Evolutionary conservation across 1,140 invertebrate genomes (phyloP).

Genomic region (Drosophila orosa): DNA sequence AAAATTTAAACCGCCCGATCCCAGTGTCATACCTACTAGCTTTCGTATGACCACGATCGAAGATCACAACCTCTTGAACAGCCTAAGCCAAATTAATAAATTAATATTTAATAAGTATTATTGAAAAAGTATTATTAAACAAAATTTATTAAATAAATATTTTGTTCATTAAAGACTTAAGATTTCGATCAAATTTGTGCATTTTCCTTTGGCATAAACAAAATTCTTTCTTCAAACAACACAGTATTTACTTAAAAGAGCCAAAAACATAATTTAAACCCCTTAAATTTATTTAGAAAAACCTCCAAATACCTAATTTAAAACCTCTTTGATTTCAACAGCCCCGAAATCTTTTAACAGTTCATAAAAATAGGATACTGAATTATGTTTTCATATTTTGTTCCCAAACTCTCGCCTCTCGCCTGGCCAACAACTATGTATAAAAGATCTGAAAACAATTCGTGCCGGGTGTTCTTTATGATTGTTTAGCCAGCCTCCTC

Average conservation of each 20-base stretch:
- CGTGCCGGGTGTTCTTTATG: constrained; percentile 37
- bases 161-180: too few relatives aligned
- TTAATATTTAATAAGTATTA: too few relatives aligned
- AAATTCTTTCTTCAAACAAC: neutral
- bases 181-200: too few relatives aligned
- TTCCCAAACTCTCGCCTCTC: constrained; percentile 2
- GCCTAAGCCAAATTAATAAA: neutral
- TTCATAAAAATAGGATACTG: constrained; percentile 12
- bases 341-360: constrained; percentile 12
- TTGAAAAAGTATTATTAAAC: neutral
- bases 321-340: neutral
- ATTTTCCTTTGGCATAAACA: neutral
- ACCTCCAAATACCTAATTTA: neutral
- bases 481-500: constrained; percentile 34
- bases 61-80: constrained; percentile 39
- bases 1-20: neutral
- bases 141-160: too few relatives aligned
- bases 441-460: constrained; percentile 31
- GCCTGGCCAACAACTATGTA: constrained; percentile 5
- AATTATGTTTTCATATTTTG: constrained; percentile 21
- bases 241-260: too few relatives aligned
- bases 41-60: constrained; percentile 34
- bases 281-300: neutral
- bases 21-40: constrained; percentile 13
- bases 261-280: neutral